A percentile compares a stretch with the other conserved stretches of the same genome.
Evolutionary conservation across 2,797 vertebrate genomes (phyloP).

Genomic region (Podarcis siculus): DNA sequence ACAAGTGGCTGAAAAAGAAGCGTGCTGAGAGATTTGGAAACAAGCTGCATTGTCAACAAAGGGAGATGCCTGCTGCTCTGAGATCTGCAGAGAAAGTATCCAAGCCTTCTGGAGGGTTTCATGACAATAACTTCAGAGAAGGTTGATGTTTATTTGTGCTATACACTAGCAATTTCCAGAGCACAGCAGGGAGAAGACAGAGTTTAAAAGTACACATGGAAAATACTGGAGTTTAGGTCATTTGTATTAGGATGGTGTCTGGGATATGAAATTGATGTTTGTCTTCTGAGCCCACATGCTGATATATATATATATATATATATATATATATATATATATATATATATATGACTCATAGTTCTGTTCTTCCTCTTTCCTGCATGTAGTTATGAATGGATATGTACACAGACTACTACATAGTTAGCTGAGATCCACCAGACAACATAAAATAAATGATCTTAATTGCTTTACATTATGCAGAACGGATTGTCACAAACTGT

Average conservation of each 20-base stretch:
- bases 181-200: not conserved
- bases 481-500: slow-evolving; percentile 8
- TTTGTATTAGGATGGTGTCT: slow-evolving; percentile 2
- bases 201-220: slow-evolving; percentile 48
- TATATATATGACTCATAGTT: not conserved
- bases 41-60: slow-evolving; percentile 55
- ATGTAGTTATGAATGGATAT: not conserved
- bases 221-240: slow-evolving; percentile 23
- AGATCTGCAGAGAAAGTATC: slow-evolving; percentile 52
- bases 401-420: not conserved
- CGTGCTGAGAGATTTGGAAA: slow-evolving; percentile 59
- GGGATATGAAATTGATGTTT: slow-evolving; percentile 36
- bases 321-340: too few species aligned
- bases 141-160: slow-evolving; percentile 51
- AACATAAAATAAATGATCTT: not conserved
- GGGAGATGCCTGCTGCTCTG: slow-evolving; percentile 66
- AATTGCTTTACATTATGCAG: not conserved
- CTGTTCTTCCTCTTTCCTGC: not conserved
- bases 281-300: slow-evolving; percentile 26
- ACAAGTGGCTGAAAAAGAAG: slow-evolving; percentile 63
- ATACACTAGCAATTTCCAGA: slow-evolving; percentile 37
- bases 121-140: slow-evolving; percentile 32
- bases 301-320: not conserved
- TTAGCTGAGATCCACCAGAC: not conserved
- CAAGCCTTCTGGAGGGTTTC: slow-evolving; percentile 42